phyloP scores from a whole-genome alignment of 2,113 vertebrate genomes.

The Myotis davidii region DNA sequence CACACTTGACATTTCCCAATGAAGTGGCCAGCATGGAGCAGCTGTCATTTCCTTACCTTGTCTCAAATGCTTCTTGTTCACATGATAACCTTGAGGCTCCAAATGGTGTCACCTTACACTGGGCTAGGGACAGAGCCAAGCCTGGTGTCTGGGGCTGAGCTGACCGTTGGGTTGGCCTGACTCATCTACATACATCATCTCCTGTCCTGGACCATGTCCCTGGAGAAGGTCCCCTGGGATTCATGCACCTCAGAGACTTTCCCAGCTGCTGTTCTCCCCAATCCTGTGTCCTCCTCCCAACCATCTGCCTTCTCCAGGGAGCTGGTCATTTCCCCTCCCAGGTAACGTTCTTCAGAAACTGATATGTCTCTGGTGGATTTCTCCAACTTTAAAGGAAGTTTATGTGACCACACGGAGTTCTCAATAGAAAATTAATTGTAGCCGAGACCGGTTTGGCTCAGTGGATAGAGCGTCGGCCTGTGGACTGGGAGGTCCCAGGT shows the following conservation, averaged over 20 bases:
- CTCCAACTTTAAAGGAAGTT: background rate
- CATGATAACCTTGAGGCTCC: background rate
- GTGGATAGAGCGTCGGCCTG: too few species aligned
- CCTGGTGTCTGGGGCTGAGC: background rate
- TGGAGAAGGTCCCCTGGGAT: background rate
- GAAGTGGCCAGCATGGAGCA: background rate
- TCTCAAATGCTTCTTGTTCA: background rate
- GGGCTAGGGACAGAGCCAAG: background rate
- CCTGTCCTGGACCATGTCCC: background rate
- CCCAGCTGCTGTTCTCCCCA: background rate
- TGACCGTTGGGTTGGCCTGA: accelerated
- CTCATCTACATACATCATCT: background rate
- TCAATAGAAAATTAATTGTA: background rate
- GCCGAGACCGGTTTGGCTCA: too few species aligned
- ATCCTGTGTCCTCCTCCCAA: accelerated
- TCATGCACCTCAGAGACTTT: background rate
- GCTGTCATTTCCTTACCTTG: background rate
- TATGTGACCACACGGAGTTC: background rate
- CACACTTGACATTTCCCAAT: background rate
- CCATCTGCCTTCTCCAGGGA: background rate
- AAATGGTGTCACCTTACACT: too few species aligned
- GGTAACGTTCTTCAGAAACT: background rate
- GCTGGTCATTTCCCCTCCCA: background rate
- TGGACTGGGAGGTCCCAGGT: too few species aligned
- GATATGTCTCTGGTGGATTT: background rate